Conservation (phyloP, 2,888 invertebrate genomes). For the Drosophila nr. perissopoda region DNA sequence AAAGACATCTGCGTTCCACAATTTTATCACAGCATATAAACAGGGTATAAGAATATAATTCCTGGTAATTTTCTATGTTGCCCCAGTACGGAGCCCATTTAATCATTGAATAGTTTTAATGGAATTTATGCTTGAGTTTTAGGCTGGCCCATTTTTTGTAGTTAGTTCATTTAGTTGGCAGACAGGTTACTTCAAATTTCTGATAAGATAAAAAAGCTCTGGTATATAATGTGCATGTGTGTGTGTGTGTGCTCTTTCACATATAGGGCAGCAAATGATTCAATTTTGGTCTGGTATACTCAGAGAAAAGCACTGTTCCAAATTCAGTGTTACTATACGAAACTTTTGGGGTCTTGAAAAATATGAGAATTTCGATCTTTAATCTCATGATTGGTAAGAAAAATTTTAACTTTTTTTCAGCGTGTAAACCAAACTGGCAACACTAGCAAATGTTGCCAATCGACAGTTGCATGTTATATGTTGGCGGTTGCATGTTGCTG, state of each 20-base stretch:
- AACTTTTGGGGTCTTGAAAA: background rate
- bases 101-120: background rate
- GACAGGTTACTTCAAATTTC: conserved; percentile 19
- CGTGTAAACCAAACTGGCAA: conserved; percentile 26
- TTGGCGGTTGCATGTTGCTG: conserved; percentile 51
- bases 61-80: background rate
- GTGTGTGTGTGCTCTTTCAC: background rate
- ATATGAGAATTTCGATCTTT: background rate
- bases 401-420: background rate
- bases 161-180: conserved; percentile 11
- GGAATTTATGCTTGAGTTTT: conserved; percentile 13
- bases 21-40: background rate
- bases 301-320: background rate
- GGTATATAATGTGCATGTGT: background rate
- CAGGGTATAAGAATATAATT: conserved; percentile 2
- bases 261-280: conserved; percentile 1
- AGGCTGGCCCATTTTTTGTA: conserved; percentile 4
- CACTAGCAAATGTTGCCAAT: conserved; percentile 54
- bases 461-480: conserved; percentile 41
- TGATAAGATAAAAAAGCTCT: conserved; percentile 40
- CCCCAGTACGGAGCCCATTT: background rate
- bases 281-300: background rate
- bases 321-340: background rate
- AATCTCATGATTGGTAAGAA: background rate
- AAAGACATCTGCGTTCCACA: background rate